Evolutionary conservation across 2,113 vertebrate species (phyloP).

Genomic region (Myocastor coypus): DNA sequence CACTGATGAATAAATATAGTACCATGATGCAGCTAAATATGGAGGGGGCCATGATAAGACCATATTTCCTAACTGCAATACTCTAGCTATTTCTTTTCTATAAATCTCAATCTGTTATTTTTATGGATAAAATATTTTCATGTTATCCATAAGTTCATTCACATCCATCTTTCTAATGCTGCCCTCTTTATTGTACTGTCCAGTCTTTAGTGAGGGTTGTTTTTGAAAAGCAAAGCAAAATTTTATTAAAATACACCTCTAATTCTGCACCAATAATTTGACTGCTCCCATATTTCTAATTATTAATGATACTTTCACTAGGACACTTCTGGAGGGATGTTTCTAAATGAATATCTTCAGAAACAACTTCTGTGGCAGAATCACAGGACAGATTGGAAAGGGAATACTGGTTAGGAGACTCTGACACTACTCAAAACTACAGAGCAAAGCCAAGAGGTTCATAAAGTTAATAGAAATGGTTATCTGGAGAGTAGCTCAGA

Average conservation of each 20-base stretch:
- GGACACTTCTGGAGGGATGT: too few relatives aligned
- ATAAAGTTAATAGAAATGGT: neutral
- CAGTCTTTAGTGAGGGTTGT: neutral
- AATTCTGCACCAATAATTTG: neutral
- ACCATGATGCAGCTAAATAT: neutral
- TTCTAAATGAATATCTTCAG: neutral
- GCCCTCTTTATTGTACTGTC: neutral
- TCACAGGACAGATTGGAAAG: neutral
- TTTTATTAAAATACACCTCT: neutral
- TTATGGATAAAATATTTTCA: neutral
- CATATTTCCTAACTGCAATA: neutral
- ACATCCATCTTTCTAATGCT: neutral
- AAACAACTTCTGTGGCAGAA: slow-evolving; percentile 37
- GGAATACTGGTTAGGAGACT: neutral
- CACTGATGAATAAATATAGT: neutral
- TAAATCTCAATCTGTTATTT: neutral
- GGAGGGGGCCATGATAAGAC: neutral
- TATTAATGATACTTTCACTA: neutral
- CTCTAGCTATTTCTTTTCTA: neutral
- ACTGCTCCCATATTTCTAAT: neutral
- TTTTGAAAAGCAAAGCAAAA: neutral
- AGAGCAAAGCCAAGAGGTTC: neutral
- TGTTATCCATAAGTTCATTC: neutral
- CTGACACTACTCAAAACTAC: neutral
- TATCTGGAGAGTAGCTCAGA: neutral